These are phyloP conservation scores for Patagioenas fasciata DNA, from an alignment of 2,113 vertebrate genomes.

Conservation along the genomic window DNA sequence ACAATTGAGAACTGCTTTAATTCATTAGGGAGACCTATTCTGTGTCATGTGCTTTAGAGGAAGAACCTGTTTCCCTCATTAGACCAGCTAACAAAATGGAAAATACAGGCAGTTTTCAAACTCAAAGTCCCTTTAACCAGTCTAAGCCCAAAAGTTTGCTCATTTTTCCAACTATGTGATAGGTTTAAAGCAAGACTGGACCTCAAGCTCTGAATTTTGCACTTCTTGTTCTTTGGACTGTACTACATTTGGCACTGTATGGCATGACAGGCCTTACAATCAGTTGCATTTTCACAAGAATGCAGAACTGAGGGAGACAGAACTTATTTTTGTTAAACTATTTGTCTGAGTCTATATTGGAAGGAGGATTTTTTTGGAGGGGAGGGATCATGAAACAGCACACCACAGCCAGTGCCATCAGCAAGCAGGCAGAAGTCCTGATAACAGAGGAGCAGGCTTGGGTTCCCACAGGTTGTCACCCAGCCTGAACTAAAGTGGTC, in stretches of 20 bases:
- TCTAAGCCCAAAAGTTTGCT: not conserved
- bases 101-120: not conserved
- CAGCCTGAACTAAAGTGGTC: not conserved
- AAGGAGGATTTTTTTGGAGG: not conserved
- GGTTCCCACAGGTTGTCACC: not conserved
- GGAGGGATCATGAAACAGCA: not conserved
- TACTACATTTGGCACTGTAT: not conserved
- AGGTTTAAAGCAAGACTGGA: not conserved
- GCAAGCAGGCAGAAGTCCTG: not conserved
- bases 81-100: not conserved
- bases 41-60: not conserved
- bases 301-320: not conserved
- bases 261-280: not conserved
- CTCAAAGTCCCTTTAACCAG: not conserved
- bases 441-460: rapidly evolving
- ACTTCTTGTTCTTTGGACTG: not conserved
- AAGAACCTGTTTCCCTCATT: not conserved
- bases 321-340: conserved; percentile 19
- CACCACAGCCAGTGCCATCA: not conserved
- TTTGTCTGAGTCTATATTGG: not conserved
- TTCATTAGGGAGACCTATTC: not conserved
- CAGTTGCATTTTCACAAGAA: not conserved
- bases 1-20: not conserved
- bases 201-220: not conserved
- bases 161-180: not conserved